Evolutionary conservation across 2,113 vertebrate genomes (phyloP), one percentile per base, ranked within the genome.

Genomic region (Strix aluco): DNA sequence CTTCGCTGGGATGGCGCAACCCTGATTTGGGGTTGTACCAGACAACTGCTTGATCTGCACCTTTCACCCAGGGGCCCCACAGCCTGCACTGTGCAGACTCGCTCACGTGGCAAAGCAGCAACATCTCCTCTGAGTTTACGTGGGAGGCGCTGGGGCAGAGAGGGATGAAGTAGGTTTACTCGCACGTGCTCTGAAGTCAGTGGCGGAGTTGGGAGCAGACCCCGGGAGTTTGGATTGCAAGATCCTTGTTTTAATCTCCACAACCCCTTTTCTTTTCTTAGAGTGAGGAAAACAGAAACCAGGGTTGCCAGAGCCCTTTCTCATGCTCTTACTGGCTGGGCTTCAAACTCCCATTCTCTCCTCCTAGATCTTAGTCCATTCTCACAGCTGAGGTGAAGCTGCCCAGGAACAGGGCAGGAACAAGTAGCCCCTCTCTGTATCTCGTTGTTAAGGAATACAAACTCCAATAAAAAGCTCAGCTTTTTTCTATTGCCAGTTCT

Each of bases 61-160:
- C 62, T 52, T 71, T 44, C 25, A 8, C 6, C 1, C 26, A 5
- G 14, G 47, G 44, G 11, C 34, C 27, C 46, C 2, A 1, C 23
- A 49, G 40, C 51, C 34, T 51, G 32, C 9, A 0, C 20, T 52
- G 40, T 6, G 65, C 42, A n/a, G 49, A 8, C 29, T 52, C 25
- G 26, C 67, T 40, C 20, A 10, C 3, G 1, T 42, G 69, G 17
- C 1, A 1, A 18, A 49, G 75, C 5, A 63, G 44, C 75, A 38
- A 1, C 3, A 2, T 15, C 21, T n/a, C n/a, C 27, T 66, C 44
- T 32, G 9, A 17, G 65, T 29, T 62, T 10, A 6, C 11, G 1
- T 8, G 12, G 16, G 42, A 65, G 66, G 32, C 55, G 36, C 18
- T 58, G 61, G 38, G 38, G 27, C 38, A 62, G 46, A 32, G 62